Conservation (phyloP, 1,140 invertebrate genomes). For the Orius laevigatus region DNA sequence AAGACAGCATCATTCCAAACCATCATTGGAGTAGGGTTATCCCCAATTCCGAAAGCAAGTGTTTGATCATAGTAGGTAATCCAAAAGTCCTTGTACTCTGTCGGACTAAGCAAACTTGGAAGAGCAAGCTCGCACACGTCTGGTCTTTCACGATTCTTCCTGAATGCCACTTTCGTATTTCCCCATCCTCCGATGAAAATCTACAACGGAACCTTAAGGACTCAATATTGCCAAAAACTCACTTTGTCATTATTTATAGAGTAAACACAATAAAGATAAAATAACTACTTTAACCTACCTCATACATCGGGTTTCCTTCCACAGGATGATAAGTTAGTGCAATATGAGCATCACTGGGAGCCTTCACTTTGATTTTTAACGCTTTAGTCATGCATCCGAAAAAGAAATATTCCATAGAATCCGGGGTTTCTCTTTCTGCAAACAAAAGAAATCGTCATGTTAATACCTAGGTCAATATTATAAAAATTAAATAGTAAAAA, state of each 20-base stretch:
- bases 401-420: slow-evolving; percentile 66
- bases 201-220: slow-evolving; percentile 26
- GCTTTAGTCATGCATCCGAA: slow-evolving; percentile 45
- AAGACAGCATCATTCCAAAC: slow-evolving; percentile 49
- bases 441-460: slow-evolving; percentile 6
- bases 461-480: background rate
- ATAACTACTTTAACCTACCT: slow-evolving; percentile 35
- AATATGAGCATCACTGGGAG: slow-evolving; percentile 63
- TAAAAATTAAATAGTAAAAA: too few species aligned
- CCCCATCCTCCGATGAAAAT: slow-evolving; percentile 70
- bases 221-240: too few species aligned
- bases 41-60: slow-evolving; percentile 48
- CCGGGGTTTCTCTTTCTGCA: slow-evolving; percentile 40
- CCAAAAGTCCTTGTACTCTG: slow-evolving; percentile 68
- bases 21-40: slow-evolving; percentile 50
- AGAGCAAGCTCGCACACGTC: slow-evolving; percentile 56
- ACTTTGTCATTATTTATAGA: too few species aligned
- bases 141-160: slow-evolving; percentile 58
- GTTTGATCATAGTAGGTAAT: slow-evolving; percentile 52
- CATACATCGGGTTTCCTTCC: slow-evolving; percentile 54
- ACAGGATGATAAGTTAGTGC: slow-evolving; percentile 42
- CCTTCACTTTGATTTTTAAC: slow-evolving; percentile 54
- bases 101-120: slow-evolving; percentile 43
- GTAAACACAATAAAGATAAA: background rate
- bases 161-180: slow-evolving; percentile 66